phyloP scores from a whole-genome alignment of 2,113 vertebrate species.

The Sigmodon hispidus region DNA sequence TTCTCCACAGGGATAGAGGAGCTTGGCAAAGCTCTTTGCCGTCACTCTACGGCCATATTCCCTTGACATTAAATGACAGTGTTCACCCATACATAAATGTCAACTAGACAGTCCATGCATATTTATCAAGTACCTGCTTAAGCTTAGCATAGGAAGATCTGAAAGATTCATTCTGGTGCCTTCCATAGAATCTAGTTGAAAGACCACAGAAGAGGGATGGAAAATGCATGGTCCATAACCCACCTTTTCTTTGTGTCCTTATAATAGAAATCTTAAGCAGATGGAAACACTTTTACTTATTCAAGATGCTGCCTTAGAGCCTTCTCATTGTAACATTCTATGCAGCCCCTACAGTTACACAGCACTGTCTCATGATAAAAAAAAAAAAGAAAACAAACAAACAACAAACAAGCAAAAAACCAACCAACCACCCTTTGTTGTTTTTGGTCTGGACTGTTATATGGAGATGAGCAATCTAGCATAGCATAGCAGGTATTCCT shows the following conservation, averaged over 20 bases:
- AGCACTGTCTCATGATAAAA: neutral
- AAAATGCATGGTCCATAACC: neutral
- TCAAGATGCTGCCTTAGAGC: neutral
- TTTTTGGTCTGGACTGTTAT: neutral
- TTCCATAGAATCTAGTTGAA: neutral
- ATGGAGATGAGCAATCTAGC: neutral
- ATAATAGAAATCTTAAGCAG: neutral
- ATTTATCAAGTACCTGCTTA: slow-evolving; percentile 51
- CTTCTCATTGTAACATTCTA: neutral
- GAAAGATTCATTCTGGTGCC: neutral
- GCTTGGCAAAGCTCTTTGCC: slow-evolving; percentile 32
- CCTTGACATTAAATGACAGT: slow-evolving; percentile 59
- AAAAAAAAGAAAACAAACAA: too few relatives aligned
- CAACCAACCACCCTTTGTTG: neutral
- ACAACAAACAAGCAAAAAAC: too few relatives aligned
- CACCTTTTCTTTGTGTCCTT: neutral
- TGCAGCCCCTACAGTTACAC: neutral
- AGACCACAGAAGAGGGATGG: neutral
- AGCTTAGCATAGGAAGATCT: neutral
- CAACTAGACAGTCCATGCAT: slow-evolving; percentile 50
- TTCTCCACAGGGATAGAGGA: neutral
- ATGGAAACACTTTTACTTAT: neutral
- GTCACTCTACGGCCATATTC: slow-evolving; percentile 50
- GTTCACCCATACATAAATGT: slow-evolving; percentile 60
- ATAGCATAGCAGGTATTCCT: neutral